A percentile compares a stretch with the other conserved stretches of the same genome.
Evolutionary conservation across 2,113 vertebrate species (phyloP).

Genomic region (Rallus limicola): DNA sequence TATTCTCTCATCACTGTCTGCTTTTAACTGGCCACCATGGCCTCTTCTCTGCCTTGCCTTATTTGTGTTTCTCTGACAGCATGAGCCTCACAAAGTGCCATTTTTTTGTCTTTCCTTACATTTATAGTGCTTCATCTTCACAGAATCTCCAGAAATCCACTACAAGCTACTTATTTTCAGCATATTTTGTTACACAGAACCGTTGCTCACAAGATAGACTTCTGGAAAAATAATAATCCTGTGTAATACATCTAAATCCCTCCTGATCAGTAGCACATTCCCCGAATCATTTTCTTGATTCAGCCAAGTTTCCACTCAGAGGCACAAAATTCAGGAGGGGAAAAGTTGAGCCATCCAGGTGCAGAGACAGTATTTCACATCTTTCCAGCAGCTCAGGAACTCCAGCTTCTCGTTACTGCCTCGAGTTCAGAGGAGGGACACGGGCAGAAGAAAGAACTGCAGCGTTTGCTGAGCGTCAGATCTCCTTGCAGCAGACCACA

Average conservation of each 20-base stretch:
- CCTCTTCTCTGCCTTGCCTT: neutral
- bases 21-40: neutral
- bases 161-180: slow-evolving; percentile 70
- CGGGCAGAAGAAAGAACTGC: neutral
- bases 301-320: slow-evolving; percentile 59
- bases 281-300: neutral
- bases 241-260: slow-evolving; percentile 62
- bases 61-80: slow-evolving; percentile 9
- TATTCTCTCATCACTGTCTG: neutral
- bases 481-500: neutral
- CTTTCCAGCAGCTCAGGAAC: neutral
- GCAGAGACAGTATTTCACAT: slow-evolving; percentile 35
- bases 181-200: slow-evolving; percentile 35
- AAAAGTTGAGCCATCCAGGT: slow-evolving; percentile 33
- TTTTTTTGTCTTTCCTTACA: slow-evolving; percentile 8
- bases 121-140: slow-evolving; percentile 31
- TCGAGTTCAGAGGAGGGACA: neutral
- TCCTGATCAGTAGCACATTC: slow-evolving; percentile 41
- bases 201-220: slow-evolving; percentile 32
- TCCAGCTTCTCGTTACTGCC: neutral
- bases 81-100: neutral
- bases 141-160: slow-evolving; percentile 29
- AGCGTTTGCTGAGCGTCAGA: neutral
- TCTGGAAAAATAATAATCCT: slow-evolving; percentile 74
- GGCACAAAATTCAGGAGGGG: neutral